A percentile compares a stretch with the other conserved stretches of the same genome.
Conservation (phyloP, 2,113 vertebrate genomes). For the Tichodroma muraria region DNA sequence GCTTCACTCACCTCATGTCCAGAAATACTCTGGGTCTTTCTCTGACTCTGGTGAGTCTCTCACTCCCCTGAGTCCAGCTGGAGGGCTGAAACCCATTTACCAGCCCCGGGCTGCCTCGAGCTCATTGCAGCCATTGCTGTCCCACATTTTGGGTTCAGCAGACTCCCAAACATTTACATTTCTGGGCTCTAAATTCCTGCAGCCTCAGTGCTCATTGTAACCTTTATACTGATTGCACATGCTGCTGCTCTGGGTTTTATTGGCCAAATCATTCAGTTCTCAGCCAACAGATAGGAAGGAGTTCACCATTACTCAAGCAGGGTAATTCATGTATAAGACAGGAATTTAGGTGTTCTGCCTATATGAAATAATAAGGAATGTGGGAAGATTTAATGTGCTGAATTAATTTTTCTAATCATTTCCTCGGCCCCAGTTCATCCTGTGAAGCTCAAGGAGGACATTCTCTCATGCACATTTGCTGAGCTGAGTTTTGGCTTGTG, state of each 20-base stretch:
- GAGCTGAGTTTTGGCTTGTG: constrained; percentile 94
- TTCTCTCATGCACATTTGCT: constrained; percentile 87
- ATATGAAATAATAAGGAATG: not conserved
- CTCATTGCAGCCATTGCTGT: not conserved
- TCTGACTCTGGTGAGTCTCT: not conserved
- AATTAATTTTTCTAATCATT: not conserved
- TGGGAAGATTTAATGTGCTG: not conserved
- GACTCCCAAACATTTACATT: not conserved
- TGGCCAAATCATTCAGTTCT: not conserved
- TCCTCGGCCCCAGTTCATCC: constrained; percentile 72
- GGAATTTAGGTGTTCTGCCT: not conserved
- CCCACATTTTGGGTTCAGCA: not conserved
- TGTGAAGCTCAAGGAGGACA: constrained; percentile 88
- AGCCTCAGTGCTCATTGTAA: not conserved
- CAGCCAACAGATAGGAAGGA: not conserved
- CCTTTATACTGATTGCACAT: not conserved
- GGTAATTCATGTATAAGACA: not conserved
- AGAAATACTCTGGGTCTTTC: constrained; percentile 12
- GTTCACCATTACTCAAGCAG: not conserved
- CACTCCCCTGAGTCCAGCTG: not conserved
- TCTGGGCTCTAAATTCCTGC: not conserved
- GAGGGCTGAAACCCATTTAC: constrained; percentile 5
- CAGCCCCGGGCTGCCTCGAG: not conserved
- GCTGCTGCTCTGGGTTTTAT: not conserved
- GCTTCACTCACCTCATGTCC: not conserved